phyloP scores from a whole-genome alignment of 92 coral and sea anemone species.

The Epizoanthus fatuus region DNA sequence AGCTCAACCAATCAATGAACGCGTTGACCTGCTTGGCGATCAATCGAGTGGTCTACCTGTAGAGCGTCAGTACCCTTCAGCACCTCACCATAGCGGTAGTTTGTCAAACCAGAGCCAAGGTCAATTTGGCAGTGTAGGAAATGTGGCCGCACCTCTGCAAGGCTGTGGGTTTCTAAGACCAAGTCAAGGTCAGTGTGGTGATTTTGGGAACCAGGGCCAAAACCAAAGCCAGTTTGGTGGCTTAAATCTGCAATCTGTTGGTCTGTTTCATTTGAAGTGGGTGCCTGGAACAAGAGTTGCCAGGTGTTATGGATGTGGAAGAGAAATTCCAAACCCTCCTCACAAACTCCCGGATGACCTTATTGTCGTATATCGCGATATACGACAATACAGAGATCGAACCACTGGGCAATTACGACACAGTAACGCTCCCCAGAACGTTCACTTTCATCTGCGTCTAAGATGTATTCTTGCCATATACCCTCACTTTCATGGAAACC shows the following conservation, averaged over 20 bases:
- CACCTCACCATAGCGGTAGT: background rate
- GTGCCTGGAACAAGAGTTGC: background rate
- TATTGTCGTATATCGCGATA: conserved; percentile 34
- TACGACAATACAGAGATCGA: conserved; percentile 44
- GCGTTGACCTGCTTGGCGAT: conserved; percentile 34
- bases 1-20: conserved; percentile 21
- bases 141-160: background rate
- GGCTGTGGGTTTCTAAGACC: background rate
- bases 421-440: conserved; percentile 13
- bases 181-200: background rate
- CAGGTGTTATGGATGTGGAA: too few species aligned
- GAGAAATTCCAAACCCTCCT: too few species aligned
- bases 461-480: conserved; percentile 46
- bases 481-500: conserved; percentile 48
- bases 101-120: background rate
- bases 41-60: background rate
- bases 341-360: conserved; percentile 18
- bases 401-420: conserved; percentile 16
- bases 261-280: background rate
- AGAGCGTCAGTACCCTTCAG: background rate
- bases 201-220: background rate
- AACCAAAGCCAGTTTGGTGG: background rate
- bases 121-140: background rate
- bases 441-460: conserved; percentile 59
- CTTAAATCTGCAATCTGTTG: background rate